Conservation (phyloP, 2,797 vertebrate genomes). For the Chromis chromis region DNA sequence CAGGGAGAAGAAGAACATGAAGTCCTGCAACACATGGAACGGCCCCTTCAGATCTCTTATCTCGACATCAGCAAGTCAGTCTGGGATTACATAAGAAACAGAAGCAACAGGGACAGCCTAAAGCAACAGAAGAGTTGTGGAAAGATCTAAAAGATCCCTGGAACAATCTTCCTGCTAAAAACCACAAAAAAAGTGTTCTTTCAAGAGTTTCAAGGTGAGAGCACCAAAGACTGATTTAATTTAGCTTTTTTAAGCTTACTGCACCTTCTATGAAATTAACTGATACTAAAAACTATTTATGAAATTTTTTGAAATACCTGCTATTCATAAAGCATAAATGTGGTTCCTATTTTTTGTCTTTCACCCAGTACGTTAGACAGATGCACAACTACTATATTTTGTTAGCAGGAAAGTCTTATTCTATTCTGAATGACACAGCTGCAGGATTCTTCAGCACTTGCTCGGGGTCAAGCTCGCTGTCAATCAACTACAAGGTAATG, state of each 20-base stretch:
- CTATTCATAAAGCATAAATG: no score
- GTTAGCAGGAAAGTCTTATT: slow-evolving; percentile 12
- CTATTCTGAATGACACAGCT: slow-evolving; percentile 42
- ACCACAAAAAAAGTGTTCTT: background rate
- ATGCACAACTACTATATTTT: background rate
- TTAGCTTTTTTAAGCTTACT: no score
- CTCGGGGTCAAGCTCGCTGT: slow-evolving; percentile 54
- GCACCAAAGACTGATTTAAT: no score
- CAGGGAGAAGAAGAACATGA: background rate
- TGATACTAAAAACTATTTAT: no score
- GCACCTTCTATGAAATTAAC: no score
- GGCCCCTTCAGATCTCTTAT: background rate
- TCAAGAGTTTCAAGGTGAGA: no score
- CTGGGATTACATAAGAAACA: background rate
- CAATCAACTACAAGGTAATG: slow-evolving; percentile 59
- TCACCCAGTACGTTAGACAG: background rate
- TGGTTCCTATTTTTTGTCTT: background rate
- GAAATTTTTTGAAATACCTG: no score
- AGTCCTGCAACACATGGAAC: background rate
- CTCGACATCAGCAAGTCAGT: background rate
- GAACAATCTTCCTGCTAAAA: background rate
- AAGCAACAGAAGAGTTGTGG: background rate
- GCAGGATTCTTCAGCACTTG: slow-evolving; percentile 44
- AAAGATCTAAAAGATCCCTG: no score
- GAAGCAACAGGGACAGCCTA: background rate